A percentile compares a stretch with the other conserved stretches of the same genome.
Evolutionary conservation across 2,888 invertebrate genomes (phyloP).

Genomic region (Heteromurus nitidus): DNA sequence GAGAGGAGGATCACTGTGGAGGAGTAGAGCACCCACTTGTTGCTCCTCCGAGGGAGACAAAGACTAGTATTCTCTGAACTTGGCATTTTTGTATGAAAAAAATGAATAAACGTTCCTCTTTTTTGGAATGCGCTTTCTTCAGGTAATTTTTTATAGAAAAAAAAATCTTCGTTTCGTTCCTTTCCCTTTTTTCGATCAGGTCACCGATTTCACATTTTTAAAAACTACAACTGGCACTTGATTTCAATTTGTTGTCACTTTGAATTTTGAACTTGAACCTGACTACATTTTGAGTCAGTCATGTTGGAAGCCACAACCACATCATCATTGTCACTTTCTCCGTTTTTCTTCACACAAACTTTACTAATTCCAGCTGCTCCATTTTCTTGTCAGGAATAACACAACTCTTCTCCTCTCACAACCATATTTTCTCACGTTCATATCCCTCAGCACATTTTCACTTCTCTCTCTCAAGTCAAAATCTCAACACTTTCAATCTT

Average conservation of each 20-base stretch:
- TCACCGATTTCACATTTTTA: constrained; percentile 10
- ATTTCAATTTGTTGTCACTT: not conserved
- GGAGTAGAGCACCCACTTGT: constrained; percentile 61
- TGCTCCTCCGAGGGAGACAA: constrained; percentile 5
- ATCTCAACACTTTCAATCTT: too few species aligned
- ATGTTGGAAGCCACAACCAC: constrained; percentile 32
- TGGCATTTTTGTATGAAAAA: not conserved
- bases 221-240: not conserved
- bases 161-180: constrained; percentile 7
- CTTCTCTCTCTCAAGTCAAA: too few species aligned
- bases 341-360: not conserved
- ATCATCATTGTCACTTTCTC: not conserved
- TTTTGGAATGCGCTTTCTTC: constrained; percentile 4
- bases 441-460: too few species aligned
- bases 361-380: too few species aligned
- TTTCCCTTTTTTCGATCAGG: constrained; percentile 10
- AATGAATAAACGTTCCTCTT: too few species aligned
- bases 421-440: too few species aligned
- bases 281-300: not conserved
- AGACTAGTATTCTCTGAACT: not conserved
- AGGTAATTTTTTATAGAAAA: not conserved
- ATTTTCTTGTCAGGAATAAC: too few species aligned
- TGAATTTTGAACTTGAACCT: not conserved
- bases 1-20: constrained; percentile 57
- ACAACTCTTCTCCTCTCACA: not conserved